These are phyloP conservation scores for Dicyrtoma fusca DNA, from an alignment of 2,888 invertebrate species.

Conservation along the genomic window DNA sequence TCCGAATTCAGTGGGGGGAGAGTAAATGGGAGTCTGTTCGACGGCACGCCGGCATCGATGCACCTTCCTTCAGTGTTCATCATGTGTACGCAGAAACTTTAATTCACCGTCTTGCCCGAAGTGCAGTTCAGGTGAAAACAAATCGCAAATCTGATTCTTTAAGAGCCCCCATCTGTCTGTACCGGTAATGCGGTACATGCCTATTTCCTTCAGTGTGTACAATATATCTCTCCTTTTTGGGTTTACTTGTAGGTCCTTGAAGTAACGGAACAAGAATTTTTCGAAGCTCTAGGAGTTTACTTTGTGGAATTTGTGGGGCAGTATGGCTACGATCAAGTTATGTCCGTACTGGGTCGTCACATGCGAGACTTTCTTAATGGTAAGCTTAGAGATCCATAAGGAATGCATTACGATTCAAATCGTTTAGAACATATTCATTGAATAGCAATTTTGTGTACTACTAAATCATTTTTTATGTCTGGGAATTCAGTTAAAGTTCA, in stretches of 20 bases:
- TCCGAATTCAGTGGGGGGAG: constrained; percentile 89
- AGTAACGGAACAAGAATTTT: constrained; percentile 85
- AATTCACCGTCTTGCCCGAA: constrained; percentile 80
- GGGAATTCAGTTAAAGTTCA: too few relatives aligned
- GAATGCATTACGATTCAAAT: too few relatives aligned
- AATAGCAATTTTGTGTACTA: too few relatives aligned
- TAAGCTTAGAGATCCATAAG: too few relatives aligned
- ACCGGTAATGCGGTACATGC: too few relatives aligned
- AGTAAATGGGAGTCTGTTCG: constrained; percentile 92
- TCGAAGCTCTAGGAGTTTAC: constrained; percentile 91
- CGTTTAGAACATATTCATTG: too few relatives aligned
- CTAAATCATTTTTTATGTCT: too few relatives aligned
- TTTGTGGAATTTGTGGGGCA: constrained; percentile 93
- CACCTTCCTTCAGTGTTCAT: constrained; percentile 82
- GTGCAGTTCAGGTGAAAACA: constrained; percentile 83
- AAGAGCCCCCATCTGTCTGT: too few relatives aligned
- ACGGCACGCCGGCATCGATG: constrained; percentile 79
- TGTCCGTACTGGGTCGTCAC: constrained; percentile 87
- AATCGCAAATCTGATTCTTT: too few relatives aligned
- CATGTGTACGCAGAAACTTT: constrained; percentile 91
- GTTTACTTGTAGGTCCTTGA: constrained; percentile 78
- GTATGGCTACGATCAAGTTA: constrained; percentile 90
- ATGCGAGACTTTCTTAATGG: constrained; percentile 92
- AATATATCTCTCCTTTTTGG: too few relatives aligned
- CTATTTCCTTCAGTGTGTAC: too few relatives aligned